Conservation (phyloP, 2,113 vertebrate genomes). For the Ancistrus triradiatus region DNA sequence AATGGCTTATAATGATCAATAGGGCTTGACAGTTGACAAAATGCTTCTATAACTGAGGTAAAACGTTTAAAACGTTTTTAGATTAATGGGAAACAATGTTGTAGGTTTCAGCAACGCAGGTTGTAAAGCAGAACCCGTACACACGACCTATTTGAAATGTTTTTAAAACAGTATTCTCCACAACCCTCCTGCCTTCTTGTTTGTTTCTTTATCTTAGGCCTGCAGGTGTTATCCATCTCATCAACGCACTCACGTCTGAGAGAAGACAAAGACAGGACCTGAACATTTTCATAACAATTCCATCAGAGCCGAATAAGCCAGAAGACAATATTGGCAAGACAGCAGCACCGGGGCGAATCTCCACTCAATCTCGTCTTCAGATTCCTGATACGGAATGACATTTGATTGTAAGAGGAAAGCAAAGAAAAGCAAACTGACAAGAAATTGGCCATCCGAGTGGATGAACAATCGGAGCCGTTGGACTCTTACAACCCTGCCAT, state of each 20-base stretch:
- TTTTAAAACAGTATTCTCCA: no score
- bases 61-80: no score
- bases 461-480: conserved; percentile 3
- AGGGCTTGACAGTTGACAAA: conserved; percentile 2
- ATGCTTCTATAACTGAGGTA: background rate
- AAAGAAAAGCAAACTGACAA: conserved; percentile 34
- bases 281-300: conserved; percentile 63
- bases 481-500: background rate
- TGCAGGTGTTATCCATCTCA: conserved; percentile 66
- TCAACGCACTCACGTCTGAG: conserved; percentile 64
- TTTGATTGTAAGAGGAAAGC: conserved; percentile 60
- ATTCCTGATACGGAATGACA: conserved; percentile 57
- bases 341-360: conserved; percentile 62
- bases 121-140: no score
- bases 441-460: conserved; percentile 11
- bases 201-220: conserved; percentile 38
- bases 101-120: no score
- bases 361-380: conserved; percentile 55
- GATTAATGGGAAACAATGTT: background rate
- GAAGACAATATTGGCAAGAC: conserved; percentile 60
- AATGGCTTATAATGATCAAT: conserved; percentile 21
- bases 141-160: no score
- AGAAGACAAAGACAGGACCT: conserved; percentile 62
- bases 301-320: conserved; percentile 64
- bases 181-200: no score